Evolutionary conservation across 2,888 invertebrate genomes (phyloP).

Genomic region (Hypsopygia costalis): DNA sequence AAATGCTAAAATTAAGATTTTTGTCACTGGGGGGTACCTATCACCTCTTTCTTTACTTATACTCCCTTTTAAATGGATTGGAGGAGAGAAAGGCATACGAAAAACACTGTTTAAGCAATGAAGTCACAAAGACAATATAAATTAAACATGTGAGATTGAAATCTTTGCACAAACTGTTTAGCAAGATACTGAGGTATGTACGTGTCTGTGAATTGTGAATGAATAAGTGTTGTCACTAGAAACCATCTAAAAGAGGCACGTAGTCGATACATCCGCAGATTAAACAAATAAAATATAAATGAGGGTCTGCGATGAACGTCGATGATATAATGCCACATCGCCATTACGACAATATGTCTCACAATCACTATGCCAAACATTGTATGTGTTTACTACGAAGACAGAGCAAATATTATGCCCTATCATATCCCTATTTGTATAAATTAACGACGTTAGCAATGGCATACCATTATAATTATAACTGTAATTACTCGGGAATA

Average conservation of each 20-base stretch:
- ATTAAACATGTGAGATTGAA: too few species aligned
- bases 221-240: too few species aligned
- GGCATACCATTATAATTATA: background rate
- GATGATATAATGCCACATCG: background rate
- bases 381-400: background rate
- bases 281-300: background rate
- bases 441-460: background rate
- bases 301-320: background rate
- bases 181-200: too few species aligned
- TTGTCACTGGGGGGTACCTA: too few species aligned
- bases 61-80: too few species aligned
- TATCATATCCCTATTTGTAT: background rate
- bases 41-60: too few species aligned
- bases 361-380: background rate
- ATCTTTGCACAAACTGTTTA: too few species aligned
- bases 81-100: too few species aligned
- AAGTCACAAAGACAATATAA: too few species aligned
- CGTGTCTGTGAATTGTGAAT: too few species aligned
- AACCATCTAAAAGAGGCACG: background rate
- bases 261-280: background rate
- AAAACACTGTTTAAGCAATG: too few species aligned
- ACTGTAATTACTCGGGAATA: background rate
- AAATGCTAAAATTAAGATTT: too few species aligned
- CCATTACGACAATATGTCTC: background rate
- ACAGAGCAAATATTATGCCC: background rate